Evolutionary conservation across 2,797 vertebrate species (phyloP).

Genomic region (Sardinella longiceps): DNA sequence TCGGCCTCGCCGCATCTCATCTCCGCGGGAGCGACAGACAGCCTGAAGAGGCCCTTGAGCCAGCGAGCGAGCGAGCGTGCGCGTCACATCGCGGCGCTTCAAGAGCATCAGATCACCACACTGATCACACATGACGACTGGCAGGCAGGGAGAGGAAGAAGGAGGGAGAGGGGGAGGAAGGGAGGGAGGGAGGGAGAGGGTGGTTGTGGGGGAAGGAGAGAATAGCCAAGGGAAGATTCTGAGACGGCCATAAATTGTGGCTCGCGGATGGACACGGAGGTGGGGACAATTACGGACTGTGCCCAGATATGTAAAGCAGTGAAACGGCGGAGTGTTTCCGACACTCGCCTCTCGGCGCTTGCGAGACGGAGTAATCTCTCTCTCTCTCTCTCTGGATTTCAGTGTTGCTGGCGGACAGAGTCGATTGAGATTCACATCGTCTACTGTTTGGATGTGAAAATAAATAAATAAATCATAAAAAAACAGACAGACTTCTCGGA

Average conservation of each 20-base stretch:
- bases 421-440: neutral
- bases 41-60: slow-evolving; percentile 41
- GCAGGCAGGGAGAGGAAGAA: slow-evolving; percentile 20
- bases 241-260: neutral
- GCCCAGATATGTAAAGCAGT: neutral
- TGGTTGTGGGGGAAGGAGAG: neutral
- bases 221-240: neutral
- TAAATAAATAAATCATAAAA: too few relatives aligned
- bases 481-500: neutral
- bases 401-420: neutral
- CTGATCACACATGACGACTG: slow-evolving; percentile 35
- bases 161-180: slow-evolving; percentile 16
- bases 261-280: neutral
- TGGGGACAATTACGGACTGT: neutral
- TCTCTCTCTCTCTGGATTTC: neutral
- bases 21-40: slow-evolving; percentile 28
- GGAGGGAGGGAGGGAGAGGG: neutral
- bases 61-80: too few relatives aligned
- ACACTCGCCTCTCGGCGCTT: neutral
- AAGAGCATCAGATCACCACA: slow-evolving; percentile 52
- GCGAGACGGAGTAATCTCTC: neutral
- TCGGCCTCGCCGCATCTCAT: slow-evolving; percentile 36
- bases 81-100: slow-evolving; percentile 24
- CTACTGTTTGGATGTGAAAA: too few relatives aligned
- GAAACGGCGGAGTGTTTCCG: neutral